A percentile compares a stretch with the other conserved stretches of the same genome.
Conservation (phyloP, 2,888 invertebrate species). For the Chrysotoxum bicinctum region DNA sequence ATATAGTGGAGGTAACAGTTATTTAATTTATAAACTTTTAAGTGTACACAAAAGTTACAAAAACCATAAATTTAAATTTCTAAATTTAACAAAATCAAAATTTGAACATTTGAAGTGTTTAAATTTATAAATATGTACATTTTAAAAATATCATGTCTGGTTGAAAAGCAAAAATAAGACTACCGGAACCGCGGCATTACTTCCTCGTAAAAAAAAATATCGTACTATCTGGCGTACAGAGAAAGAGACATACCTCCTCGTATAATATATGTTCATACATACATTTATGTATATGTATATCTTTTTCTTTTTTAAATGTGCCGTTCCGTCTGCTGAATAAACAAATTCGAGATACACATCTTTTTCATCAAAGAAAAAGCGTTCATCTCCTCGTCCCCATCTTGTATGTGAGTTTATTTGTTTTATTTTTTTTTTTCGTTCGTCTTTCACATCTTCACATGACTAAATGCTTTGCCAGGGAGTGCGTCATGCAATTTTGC, state of each 20-base stretch:
- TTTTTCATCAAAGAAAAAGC: slow-evolving; percentile 58
- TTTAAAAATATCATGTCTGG: slow-evolving; percentile 16
- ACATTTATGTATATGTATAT: neutral
- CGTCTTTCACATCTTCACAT: slow-evolving; percentile 45
- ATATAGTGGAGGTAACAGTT: neutral
- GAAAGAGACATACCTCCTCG: slow-evolving; percentile 9
- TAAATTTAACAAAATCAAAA: neutral
- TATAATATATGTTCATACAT: slow-evolving; percentile 4
- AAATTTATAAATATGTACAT: neutral
- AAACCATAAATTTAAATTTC: neutral
- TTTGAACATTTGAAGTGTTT: neutral
- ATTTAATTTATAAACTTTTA: neutral
- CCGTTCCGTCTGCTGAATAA: slow-evolving; percentile 68
- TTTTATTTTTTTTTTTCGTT: slow-evolving; percentile 3
- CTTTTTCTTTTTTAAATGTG: slow-evolving; percentile 52
- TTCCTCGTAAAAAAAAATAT: slow-evolving; percentile 45
- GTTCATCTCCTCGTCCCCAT: slow-evolving; percentile 23
- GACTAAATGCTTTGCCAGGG: slow-evolving; percentile 57
- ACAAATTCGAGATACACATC: slow-evolving; percentile 50
- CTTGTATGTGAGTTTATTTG: slow-evolving; percentile 3
- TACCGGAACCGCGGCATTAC: slow-evolving; percentile 59
- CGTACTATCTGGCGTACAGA: neutral
- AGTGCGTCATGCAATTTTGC: slow-evolving; percentile 69
- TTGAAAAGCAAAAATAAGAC: slow-evolving; percentile 4
- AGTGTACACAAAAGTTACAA: neutral